phyloP scores from a whole-genome alignment of 92 coral and sea anemone genomes.

The Phenganax subtilis region DNA sequence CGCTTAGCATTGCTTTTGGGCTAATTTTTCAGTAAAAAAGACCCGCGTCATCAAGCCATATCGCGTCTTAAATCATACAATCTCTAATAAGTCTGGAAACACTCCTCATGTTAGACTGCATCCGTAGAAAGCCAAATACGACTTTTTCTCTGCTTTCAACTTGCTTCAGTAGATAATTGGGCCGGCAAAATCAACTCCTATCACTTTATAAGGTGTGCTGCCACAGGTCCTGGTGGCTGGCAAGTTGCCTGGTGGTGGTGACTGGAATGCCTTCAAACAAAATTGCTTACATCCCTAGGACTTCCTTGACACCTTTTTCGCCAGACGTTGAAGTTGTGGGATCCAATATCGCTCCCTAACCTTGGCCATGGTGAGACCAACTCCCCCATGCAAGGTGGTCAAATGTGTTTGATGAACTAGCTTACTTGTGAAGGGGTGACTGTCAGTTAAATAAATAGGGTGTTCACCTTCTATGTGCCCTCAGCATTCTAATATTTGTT shows the following conservation, averaged over 20 bases:
- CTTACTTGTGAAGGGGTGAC: conserved; percentile 14
- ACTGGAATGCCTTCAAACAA: conserved; percentile 10
- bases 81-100: too few species aligned
- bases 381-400: conserved; percentile 24
- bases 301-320: conserved; percentile 9
- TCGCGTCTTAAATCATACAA: too few species aligned
- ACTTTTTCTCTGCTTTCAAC: conserved; percentile 7
- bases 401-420: conserved; percentile 25
- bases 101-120: conserved; percentile 23
- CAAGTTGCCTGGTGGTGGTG: conserved; percentile 22
- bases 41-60: too few species aligned
- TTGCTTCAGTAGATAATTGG: conserved; percentile 14
- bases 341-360: conserved; percentile 9
- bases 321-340: conserved; percentile 17
- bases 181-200: conserved; percentile 28
- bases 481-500: neutral
- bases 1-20: too few species aligned
- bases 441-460: neutral
- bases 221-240: conserved; percentile 21
- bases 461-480: neutral
- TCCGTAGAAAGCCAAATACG: conserved; percentile 15
- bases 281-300: conserved; percentile 7
- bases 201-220: conserved; percentile 2
- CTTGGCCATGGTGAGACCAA: conserved; percentile 25
- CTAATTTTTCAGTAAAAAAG: too few species aligned